Conservation (phyloP, 1,140 invertebrate species). For the Druon quercuslanigerum region DNA sequence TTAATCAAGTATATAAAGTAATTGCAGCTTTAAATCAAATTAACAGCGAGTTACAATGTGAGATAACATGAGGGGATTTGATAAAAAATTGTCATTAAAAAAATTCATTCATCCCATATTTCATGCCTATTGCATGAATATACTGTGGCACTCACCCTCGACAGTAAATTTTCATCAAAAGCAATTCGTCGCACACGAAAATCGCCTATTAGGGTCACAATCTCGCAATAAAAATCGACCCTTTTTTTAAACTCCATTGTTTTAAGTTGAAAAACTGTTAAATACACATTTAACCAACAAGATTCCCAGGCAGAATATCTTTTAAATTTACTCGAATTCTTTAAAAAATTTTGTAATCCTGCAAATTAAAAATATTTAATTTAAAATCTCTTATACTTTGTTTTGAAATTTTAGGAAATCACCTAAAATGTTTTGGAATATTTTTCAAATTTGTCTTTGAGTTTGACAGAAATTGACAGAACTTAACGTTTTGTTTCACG, state of each 20-base stretch:
- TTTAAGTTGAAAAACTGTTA: neutral
- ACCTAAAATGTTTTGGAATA: too few relatives aligned
- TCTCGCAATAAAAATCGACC: conserved; percentile 28
- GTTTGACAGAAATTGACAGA: too few relatives aligned
- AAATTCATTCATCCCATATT: conserved; percentile 22
- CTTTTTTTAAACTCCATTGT: conserved; percentile 1
- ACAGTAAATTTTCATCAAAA: conserved; percentile 19
- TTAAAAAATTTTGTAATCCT: too few relatives aligned
- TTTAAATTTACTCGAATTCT: too few relatives aligned
- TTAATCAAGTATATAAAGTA: neutral
- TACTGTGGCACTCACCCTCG: neutral
- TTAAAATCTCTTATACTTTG: too few relatives aligned
- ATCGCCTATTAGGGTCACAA: conserved; percentile 31
- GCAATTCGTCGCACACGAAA: conserved; percentile 4
- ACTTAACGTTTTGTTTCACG: too few relatives aligned
- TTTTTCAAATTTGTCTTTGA: too few relatives aligned
- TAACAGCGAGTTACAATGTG: neutral
- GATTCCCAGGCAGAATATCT: too few relatives aligned
- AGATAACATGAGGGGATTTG: neutral
- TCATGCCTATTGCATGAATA: conserved; percentile 11
- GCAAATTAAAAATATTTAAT: too few relatives aligned
- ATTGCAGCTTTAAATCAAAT: conserved; percentile 3
- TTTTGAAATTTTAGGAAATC: too few relatives aligned
- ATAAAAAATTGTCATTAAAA: conserved; percentile 30
- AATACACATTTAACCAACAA: too few relatives aligned